A percentile compares a stretch with the other conserved stretches of the same genome.
Conservation (phyloP, 2,888 invertebrate genomes). For the Priocnemis perturbator region DNA sequence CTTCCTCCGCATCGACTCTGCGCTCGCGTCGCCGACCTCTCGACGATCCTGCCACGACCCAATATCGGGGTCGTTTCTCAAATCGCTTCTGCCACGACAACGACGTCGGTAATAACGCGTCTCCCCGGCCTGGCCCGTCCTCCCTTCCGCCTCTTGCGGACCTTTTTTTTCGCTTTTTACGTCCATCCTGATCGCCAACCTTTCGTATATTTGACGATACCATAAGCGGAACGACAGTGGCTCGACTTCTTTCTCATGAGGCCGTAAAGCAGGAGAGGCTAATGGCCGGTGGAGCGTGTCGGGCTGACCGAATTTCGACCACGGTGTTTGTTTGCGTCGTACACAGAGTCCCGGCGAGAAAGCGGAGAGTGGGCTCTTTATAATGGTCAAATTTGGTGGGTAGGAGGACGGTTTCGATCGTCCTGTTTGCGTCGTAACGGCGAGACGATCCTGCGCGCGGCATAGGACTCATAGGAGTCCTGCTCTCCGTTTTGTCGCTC, state of each 20-base stretch:
- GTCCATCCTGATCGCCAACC: conserved; percentile 25
- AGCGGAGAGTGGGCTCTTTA: neutral
- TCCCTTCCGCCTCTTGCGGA: conserved; percentile 12
- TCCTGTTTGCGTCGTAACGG: too few relatives aligned
- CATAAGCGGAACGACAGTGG: neutral
- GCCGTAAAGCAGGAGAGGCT: conserved; percentile 3
- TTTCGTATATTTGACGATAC: conserved; percentile 19
- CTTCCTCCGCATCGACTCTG: neutral
- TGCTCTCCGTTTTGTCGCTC: too few relatives aligned
- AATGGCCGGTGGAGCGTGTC: neutral
- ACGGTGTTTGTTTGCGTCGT: neutral
- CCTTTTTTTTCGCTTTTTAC: conserved; percentile 30
- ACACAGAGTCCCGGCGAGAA: conserved; percentile 1
- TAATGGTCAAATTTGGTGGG: too few relatives aligned
- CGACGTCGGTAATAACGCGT: conserved; percentile 29
- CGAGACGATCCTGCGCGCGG: too few relatives aligned
- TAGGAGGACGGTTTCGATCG: too few relatives aligned
- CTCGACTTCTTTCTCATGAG: neutral
- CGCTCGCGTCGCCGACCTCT: conserved; percentile 17
- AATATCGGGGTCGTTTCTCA: conserved; percentile 35
- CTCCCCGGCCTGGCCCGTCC: conserved; percentile 17
- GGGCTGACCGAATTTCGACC: too few relatives aligned
- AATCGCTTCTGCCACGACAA: conserved; percentile 18
- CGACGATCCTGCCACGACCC: conserved; percentile 30
- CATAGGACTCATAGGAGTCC: too few relatives aligned